Conservation (phyloP, 2,797 vertebrate genomes). For the Pelochelys cantorii region DNA sequence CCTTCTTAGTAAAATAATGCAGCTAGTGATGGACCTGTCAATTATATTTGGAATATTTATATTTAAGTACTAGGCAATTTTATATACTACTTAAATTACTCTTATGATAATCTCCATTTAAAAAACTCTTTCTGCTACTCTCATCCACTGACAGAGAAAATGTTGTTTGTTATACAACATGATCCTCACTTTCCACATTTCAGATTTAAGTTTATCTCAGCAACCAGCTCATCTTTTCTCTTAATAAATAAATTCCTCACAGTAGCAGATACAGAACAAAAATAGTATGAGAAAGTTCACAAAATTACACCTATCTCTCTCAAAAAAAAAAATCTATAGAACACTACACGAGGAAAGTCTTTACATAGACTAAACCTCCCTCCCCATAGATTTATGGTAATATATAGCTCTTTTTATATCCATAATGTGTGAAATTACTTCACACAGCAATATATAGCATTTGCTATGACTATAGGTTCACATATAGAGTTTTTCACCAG, state of each 20-base stretch:
- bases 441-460: neutral
- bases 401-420: neutral
- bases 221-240: conserved; percentile 17
- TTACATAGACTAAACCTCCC: neutral
- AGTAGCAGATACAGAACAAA: neutral
- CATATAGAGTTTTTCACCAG: neutral
- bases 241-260: neutral
- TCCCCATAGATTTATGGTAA: neutral
- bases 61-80: conserved; percentile 57
- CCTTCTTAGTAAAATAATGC: conserved; percentile 21
- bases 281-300: neutral
- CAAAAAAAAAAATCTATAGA: neutral
- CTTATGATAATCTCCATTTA: conserved; percentile 58
- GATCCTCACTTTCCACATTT: conserved; percentile 20
- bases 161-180: conserved; percentile 54
- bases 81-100: conserved; percentile 49
- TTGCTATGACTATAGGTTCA: neutral
- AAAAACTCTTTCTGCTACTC: conserved; percentile 48
- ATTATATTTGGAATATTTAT: conserved; percentile 32
- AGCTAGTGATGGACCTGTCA: conserved; percentile 19
- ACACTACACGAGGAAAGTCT: neutral
- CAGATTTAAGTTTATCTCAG: neutral
- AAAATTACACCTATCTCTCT: neutral
- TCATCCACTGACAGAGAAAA: conserved; percentile 50
- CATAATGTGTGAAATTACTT: neutral